These are phyloP conservation scores for Calidris pugnax DNA, from an alignment of 2,113 vertebrate species.

Conservation along the genomic window DNA sequence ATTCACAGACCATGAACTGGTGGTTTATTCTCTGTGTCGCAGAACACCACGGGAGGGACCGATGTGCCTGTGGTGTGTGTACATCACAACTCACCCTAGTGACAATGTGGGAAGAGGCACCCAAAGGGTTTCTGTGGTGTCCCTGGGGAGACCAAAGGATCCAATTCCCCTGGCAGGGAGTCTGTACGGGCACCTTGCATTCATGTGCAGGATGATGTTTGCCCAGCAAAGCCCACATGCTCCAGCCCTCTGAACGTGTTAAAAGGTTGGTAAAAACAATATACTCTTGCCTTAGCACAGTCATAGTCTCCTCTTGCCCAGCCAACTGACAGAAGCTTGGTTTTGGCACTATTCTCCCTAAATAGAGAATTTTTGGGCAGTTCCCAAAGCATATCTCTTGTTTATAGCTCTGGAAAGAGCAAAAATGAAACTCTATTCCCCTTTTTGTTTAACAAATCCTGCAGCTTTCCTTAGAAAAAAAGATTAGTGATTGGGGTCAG, in stretches of 20 bases:
- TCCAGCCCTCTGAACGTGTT: not conserved
- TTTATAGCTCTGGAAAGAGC: not conserved
- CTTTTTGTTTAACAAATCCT: not conserved
- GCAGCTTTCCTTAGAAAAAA: not conserved
- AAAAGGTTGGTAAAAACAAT: not conserved
- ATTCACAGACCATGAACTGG: not conserved
- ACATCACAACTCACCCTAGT: not conserved
- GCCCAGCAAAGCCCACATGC: not conserved
- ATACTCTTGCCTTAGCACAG: not conserved
- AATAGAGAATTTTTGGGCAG: not conserved
- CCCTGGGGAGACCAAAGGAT: not conserved
- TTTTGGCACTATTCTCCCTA: not conserved
- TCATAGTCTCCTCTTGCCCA: not conserved
- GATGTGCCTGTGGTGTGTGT: not conserved
- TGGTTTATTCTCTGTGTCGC: not conserved
- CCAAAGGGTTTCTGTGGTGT: not conserved
- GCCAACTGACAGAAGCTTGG: not conserved
- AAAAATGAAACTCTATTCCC: not conserved
- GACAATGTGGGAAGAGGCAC: not conserved
- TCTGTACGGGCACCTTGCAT: fast-evolving
- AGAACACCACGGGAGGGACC: not conserved
- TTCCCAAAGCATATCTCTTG: not conserved
- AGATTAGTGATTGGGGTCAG: not conserved
- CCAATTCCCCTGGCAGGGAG: not conserved
- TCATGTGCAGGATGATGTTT: not conserved